Percentiles rank a stretch among this genome's conserved stretches.
phyloP scores from a whole-genome alignment of 2,797 vertebrate species.

The Decapterus maruadsi region DNA sequence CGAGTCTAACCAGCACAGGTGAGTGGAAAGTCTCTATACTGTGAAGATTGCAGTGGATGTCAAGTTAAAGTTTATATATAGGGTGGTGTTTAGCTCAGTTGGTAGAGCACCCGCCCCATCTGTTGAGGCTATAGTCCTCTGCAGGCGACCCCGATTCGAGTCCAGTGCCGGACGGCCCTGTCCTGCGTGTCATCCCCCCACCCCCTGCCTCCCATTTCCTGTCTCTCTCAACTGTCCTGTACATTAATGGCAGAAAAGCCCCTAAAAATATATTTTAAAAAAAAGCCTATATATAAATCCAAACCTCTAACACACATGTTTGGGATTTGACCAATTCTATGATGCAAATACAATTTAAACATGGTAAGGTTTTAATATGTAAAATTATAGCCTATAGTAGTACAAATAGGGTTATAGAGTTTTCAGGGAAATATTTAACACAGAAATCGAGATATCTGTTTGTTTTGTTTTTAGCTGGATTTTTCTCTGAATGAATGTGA shows the following conservation, averaged over 20 bases:
- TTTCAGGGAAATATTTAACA: neutral
- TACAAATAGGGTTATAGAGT: neutral
- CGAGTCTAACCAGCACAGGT: conserved; percentile 8
- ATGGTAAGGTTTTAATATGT: neutral
- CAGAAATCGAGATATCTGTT: neutral
- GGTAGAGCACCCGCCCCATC: too few species aligned
- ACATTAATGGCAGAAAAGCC: too few species aligned
- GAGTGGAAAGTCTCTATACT: conserved; percentile 6
- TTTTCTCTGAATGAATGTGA: neutral
- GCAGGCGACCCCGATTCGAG: too few species aligned
- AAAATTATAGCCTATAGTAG: neutral
- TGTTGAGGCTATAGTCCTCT: too few species aligned
- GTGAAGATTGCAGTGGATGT: neutral
- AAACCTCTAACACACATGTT: neutral
- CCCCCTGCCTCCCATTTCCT: too few species aligned
- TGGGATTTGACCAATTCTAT: neutral
- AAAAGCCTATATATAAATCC: neutral
- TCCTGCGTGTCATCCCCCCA: too few species aligned
- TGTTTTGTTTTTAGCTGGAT: neutral
- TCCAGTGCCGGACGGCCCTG: too few species aligned
- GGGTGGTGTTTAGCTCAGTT: too few species aligned
- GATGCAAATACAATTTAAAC: neutral
- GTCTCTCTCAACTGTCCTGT: too few species aligned
- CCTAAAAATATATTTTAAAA: too few species aligned
- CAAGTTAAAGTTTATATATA: neutral